Evolutionary conservation across 2,888 invertebrate genomes (phyloP).

Genomic region (Neria commutata): DNA sequence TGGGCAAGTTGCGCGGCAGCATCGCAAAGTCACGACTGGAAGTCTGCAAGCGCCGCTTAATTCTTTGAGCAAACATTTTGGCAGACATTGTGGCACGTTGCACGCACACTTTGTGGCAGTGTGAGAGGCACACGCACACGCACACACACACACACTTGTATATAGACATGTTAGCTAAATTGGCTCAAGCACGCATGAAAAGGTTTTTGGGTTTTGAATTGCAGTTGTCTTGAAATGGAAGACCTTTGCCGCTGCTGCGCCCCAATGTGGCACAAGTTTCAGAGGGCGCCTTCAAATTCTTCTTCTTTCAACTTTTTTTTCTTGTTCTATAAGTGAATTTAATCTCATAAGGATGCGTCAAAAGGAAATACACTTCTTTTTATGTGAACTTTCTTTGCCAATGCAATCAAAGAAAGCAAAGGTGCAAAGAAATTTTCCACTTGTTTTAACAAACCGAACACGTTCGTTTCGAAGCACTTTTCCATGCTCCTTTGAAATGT

Average conservation of each 20-base stretch:
- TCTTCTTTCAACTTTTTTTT: not conserved
- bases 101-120: not conserved
- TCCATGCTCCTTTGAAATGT: no score
- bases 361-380: not conserved
- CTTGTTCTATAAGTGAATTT: slow-evolving; percentile 12
- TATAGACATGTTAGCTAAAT: slow-evolving; percentile 6
- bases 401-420: slow-evolving; percentile 9
- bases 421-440: slow-evolving; percentile 29
- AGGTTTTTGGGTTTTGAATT: slow-evolving; percentile 12
- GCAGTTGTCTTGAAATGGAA: slow-evolving; percentile 3
- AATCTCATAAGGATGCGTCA: not conserved
- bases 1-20: not conserved
- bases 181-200: slow-evolving; percentile 26
- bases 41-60: slow-evolving; percentile 16
- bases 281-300: no score
- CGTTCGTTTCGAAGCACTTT: no score
- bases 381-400: not conserved
- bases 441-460: slow-evolving; percentile 37
- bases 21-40: not conserved
- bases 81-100: slow-evolving; percentile 15
- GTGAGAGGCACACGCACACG: slow-evolving; percentile 3
- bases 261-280: no score
- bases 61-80: slow-evolving; percentile 32
- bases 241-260: not conserved
- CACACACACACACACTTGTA: not conserved